Percentiles rank a stretch among this genome's conserved stretches.
phyloP scores from a whole-genome alignment of 2,797 vertebrate species.

The Acridotheres tristis region DNA sequence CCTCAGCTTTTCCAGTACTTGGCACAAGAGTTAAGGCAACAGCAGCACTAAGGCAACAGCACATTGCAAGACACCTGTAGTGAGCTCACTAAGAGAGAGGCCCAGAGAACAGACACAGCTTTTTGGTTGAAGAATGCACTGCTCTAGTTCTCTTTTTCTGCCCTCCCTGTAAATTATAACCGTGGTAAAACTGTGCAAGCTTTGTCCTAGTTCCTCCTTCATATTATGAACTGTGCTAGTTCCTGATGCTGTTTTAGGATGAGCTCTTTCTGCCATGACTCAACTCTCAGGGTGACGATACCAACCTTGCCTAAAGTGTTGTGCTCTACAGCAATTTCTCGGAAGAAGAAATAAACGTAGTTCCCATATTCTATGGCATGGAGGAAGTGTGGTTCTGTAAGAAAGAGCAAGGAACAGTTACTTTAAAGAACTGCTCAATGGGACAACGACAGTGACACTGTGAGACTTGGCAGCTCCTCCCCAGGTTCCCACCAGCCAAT shows the following conservation, averaged over 20 bases:
- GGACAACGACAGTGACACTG: background rate
- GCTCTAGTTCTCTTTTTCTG: background rate
- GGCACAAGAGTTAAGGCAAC: conserved; percentile 36
- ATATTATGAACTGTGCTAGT: background rate
- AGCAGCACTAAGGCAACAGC: conserved; percentile 4
- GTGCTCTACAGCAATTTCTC: conserved; percentile 97
- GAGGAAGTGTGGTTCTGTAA: conserved; percentile 96
- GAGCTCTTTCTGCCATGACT: background rate
- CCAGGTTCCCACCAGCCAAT: background rate
- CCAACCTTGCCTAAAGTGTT: conserved; percentile 97
- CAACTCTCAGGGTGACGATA: background rate
- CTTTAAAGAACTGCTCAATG: background rate
- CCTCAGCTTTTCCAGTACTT: conserved; percentile 40
- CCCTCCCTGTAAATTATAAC: background rate
- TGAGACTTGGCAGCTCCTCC: background rate
- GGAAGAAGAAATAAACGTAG: conserved; percentile 98
- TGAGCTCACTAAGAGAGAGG: background rate
- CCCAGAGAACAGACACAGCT: background rate
- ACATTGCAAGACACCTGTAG: conserved; percentile 26
- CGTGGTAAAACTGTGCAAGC: background rate
- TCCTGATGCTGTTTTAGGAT: background rate
- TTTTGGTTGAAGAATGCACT: background rate
- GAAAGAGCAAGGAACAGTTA: conserved; percentile 38
- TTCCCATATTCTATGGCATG: conserved; percentile 97
- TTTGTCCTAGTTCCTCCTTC: background rate